Evolutionary conservation across 2,888 invertebrate genomes (phyloP), one percentile per base, ranked within the genome.

Genomic region (Phortica okadai): DNA sequence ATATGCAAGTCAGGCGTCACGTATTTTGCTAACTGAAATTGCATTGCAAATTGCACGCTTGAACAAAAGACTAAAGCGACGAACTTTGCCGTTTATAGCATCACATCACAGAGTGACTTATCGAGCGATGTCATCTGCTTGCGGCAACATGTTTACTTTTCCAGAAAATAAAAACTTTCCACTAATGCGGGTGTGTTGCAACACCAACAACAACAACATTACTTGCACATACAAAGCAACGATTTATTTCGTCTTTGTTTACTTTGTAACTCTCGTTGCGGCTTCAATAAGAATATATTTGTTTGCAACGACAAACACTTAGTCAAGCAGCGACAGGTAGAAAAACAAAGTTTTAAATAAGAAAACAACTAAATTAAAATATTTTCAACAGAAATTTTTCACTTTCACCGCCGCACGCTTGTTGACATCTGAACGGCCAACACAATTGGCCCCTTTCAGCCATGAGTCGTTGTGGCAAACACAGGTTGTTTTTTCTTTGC

Each of bases 381-480:
- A 84, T 81, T 87, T 87, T 84, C 85, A 85, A 84, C 85, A 85
- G 84, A 82, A 80, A 79, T 74, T 84, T 85, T 87, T 86, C 87
- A 86, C 85, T 86, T 86, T 86, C 87, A 85, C 85, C 86, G 81
- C 80, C 77, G 7, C 75, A 44, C n/a, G 21, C 56, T 42, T 14
- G 83, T 82, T 86, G 87, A 86, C 86, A 87, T 81, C 79, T 75
- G 73, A 78, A 79, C 82, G 81, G 83, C 82, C 81, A 78, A 83
- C 81, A 80, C 79, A 66, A 41, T 66, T 41, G 21, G 0, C 41
- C 14, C 41, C 14, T 7, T 33, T 42, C 8, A 62, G 16, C 50
- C 3, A 1, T 1, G 16, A 25, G 25, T 7, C 6, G 6, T 7
- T 6, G 62, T 62, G 8, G 16, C 25, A 14, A 11, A 25, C 45